These are phyloP conservation scores for Amphipyra tragopoginis DNA, from an alignment of 2,888 invertebrate genomes.

Conservation along the genomic window DNA sequence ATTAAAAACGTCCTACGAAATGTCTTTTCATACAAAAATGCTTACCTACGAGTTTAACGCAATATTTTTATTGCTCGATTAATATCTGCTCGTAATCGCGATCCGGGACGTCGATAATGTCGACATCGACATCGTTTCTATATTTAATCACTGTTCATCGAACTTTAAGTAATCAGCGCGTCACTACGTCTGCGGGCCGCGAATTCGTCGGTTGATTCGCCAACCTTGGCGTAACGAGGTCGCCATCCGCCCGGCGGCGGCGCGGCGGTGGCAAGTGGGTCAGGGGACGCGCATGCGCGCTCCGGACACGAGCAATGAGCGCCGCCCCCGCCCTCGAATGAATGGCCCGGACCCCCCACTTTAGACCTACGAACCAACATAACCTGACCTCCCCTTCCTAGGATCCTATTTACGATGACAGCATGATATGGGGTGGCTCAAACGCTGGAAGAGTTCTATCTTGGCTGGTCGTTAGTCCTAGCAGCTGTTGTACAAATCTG, in stretches of 20 bases:
- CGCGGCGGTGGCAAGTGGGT: constrained; percentile 81
- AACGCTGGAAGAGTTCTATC: constrained; percentile 69
- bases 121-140: constrained; percentile 61
- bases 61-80: constrained; percentile 33
- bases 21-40: neutral
- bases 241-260: constrained; percentile 75
- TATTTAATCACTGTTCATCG: constrained; percentile 69
- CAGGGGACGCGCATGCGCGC: constrained; percentile 86
- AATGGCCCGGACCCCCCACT: constrained; percentile 82
- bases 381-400: constrained; percentile 78
- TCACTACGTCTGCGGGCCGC: constrained; percentile 81
- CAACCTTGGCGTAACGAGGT: constrained; percentile 85
- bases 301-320: constrained; percentile 87
- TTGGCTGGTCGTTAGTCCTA: constrained; percentile 65
- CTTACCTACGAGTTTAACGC: constrained; percentile 23
- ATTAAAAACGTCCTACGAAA: constrained; percentile 4
- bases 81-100: constrained; percentile 30
- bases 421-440: constrained; percentile 60
- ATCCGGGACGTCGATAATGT: constrained; percentile 43
- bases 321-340: constrained; percentile 85
- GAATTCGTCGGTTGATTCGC: constrained; percentile 83
- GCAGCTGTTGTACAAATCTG: constrained; percentile 86
- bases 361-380: constrained; percentile 64
- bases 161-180: constrained; percentile 72
- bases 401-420: constrained; percentile 63